A percentile compares a stretch with the other conserved stretches of the same genome.
Conservation (phyloP, 2,888 invertebrate species). For the Mellilla xanthometata region DNA sequence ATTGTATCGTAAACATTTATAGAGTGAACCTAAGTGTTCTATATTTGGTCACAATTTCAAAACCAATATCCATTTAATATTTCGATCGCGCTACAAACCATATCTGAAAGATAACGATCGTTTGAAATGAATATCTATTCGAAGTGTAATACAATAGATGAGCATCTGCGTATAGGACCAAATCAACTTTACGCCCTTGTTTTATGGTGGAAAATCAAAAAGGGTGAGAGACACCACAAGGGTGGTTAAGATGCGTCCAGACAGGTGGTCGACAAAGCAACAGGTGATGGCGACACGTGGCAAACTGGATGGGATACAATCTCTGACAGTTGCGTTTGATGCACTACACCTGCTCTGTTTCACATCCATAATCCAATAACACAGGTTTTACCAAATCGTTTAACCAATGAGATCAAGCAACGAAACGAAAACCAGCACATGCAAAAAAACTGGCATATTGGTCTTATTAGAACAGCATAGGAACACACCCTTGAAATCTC, state of each 20-base stretch:
- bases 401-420: too few species aligned
- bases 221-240: slow-evolving; percentile 27
- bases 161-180: slow-evolving; percentile 5
- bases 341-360: slow-evolving; percentile 2
- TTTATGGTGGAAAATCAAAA: slow-evolving; percentile 2
- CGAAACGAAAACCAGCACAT: too few species aligned
- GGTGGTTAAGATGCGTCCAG: slow-evolving; percentile 22
- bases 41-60: slow-evolving; percentile 3
- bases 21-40: not conserved
- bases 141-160: slow-evolving; percentile 15
- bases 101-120: too few species aligned
- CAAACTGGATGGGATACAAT: slow-evolving; percentile 17
- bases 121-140: slow-evolving; percentile 11
- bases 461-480: too few species aligned
- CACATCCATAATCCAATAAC: too few species aligned
- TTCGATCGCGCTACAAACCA: not conserved
- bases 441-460: too few species aligned
- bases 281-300: slow-evolving; percentile 53
- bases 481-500: too few species aligned
- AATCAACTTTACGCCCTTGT: slow-evolving; percentile 7
- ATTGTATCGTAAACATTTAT: not conserved
- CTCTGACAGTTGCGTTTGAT: slow-evolving; percentile 2
- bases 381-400: too few species aligned
- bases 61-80: slow-evolving; percentile 4
- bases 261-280: slow-evolving; percentile 32